These are phyloP conservation scores for Holacanthus passer DNA, from an alignment of 2,113 vertebrate genomes.

Conservation along the genomic window DNA sequence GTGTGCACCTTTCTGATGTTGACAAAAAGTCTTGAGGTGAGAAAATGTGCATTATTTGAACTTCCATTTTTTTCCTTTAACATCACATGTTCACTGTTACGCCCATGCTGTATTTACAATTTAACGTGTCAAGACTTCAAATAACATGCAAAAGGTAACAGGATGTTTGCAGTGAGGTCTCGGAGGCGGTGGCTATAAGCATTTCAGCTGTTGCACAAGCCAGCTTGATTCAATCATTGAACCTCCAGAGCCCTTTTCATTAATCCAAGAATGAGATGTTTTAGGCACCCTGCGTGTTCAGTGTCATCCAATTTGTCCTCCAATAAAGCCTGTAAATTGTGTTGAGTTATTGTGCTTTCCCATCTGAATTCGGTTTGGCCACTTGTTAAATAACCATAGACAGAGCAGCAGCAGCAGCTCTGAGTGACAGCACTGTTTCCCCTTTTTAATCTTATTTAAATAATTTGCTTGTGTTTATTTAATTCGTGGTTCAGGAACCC, in stretches of 20 bases:
- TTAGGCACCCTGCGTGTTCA: not conserved
- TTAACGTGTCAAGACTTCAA: not conserved
- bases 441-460: not conserved
- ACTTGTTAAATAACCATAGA: constrained; percentile 19
- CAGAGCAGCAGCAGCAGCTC: not conserved
- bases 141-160: not conserved
- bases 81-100: not conserved
- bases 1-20: not conserved
- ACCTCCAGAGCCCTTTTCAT: not conserved
- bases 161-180: not conserved
- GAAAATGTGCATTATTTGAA: not conserved
- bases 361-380: constrained; percentile 6
- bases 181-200: not conserved
- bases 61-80: too few species aligned
- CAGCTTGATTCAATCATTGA: constrained; percentile 2
- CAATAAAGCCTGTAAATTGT: not conserved
- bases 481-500: not conserved
- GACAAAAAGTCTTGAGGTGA: not conserved
- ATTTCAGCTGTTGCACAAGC: too few species aligned
- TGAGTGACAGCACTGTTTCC: not conserved
- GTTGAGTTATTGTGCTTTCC: not conserved
- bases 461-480: constrained; percentile 11
- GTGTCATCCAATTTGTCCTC: not conserved
- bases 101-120: not conserved
- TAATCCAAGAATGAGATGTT: not conserved